Evolutionary conservation across 2,888 invertebrate genomes (phyloP), one percentile per base, ranked within the genome.

Genomic region (Drosophila kanekoi): DNA sequence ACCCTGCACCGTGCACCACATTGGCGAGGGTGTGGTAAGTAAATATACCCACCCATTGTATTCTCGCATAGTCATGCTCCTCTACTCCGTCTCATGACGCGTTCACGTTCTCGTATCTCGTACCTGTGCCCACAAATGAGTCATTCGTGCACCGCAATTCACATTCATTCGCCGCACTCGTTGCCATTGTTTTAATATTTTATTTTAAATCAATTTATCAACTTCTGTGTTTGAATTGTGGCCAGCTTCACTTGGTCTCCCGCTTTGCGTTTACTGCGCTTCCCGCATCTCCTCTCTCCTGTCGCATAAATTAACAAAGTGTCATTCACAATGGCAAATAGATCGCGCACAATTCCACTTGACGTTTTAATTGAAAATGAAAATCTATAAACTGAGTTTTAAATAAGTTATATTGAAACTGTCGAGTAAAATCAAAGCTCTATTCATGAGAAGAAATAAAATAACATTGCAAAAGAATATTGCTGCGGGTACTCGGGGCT

Each of bases 21-120:
- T 97, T 83, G 97, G 97, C 54, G 97, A 97, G 92, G 97, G 97
- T 87, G 95, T 96, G 94, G 97, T 97, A 92, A 96, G 96, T 95
- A 80, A 51, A 73, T 20, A 33, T 49, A 41, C 40, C 11, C 18
- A 41, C 40, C 11, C 18, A 16, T 40, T 40, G 16, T 3, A 13
- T n/a, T 2, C 28, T 16, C 8, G 6, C 10, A 38, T 52, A 41
- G 13, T 51, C 28, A 56, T 49, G n/a, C 14, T 16, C 8, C 33
- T 37, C 45, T 32, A 10, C 40, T 54, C n/a, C 11, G 32, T 14
- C 11, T 38, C 38, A 9, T 38, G 8, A 6, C 6, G 28, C 14
- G 38, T 38, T 38, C 13, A 5, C 37, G n/a, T 5, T 35, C 8
- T 9, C 38, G 3, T 14, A 14, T 9, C 38, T 14, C 16, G 16